Evolutionary conservation across 2,113 vertebrate species (phyloP), one percentile per base, ranked within the genome.

Genomic region (Sardina pilchardus): DNA sequence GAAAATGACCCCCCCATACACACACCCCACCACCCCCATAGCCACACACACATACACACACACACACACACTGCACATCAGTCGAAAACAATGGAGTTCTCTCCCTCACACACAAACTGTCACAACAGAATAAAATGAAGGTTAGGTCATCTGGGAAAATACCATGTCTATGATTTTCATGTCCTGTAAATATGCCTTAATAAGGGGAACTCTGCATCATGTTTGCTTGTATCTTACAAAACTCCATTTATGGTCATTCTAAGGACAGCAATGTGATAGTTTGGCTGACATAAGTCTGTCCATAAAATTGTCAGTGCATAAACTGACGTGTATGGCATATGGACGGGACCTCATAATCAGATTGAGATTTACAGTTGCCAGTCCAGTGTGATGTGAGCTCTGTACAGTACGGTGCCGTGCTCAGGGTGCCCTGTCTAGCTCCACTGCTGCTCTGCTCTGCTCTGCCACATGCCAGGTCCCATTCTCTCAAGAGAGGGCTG

Each of bases 51-150:
- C 85, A 81, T 19, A 86, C 85, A 86, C 83, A 84, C 47, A 80
- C 80, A 85, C 83, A 78, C 59, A 84, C n/a, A 80, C 75, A 71
- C 26, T 71, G n/a, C 26, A 71, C 63, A 71, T 71, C 63, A 71
- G 63, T 14, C 10, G 63, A 71, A 30, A 34, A 71, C 63, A 26
- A 71, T 71, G 26, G 63, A 14, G n/a, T 71, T 30, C 26, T 34
- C 7, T 81, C 39, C 82, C 45, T 86, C 87, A 87, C 71, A 91
- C 88, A 89, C 90, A 90, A 86, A 56, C 89, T 86, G 85, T 85
- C 88, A 71, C 87, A 87, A 89, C 85, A 91, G 83, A 34, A 30
- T 67, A 30, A 71, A 71, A 30, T 71, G 26, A 71, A 71, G n/a
- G 9, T 71, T 30, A 71, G 59, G 63, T 71, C 63, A 71, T 71